Conservation (phyloP, 2,888 invertebrate species). For the Ectropis crepuscularia region DNA sequence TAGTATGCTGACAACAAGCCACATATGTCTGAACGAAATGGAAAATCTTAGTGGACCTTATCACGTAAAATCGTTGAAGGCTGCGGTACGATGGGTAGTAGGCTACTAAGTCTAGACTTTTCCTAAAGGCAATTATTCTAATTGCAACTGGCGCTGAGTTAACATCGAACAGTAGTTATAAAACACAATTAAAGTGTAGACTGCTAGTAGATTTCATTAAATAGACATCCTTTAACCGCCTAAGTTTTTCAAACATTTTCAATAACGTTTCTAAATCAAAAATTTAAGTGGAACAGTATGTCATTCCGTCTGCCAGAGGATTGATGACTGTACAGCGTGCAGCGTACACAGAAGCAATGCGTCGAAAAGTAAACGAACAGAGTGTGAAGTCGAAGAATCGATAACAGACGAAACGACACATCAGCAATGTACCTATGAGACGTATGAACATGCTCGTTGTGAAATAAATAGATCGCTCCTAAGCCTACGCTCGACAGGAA, state of each 20-base stretch:
- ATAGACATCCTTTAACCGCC: too few species aligned
- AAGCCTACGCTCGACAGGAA: slow-evolving; percentile 48
- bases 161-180: not conserved
- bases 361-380: slow-evolving; percentile 4
- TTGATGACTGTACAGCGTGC: too few species aligned
- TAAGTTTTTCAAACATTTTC: not conserved
- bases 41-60: slow-evolving; percentile 12
- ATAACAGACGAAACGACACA: slow-evolving; percentile 41
- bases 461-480: slow-evolving; percentile 47
- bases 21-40: slow-evolving; percentile 13
- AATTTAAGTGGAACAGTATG: too few species aligned
- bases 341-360: too few species aligned
- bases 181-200: not conserved
- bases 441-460: slow-evolving; percentile 42
- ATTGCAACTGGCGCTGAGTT: slow-evolving; percentile 31
- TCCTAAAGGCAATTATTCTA: slow-evolving; percentile 31
- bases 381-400: slow-evolving; percentile 28
- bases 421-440: slow-evolving; percentile 38
- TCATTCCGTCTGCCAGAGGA: too few species aligned
- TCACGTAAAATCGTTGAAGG: slow-evolving; percentile 27
- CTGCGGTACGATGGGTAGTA: slow-evolving; percentile 18
- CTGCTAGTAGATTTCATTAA: not conserved
- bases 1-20: not conserved
- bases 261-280: too few species aligned
- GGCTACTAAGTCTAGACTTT: slow-evolving; percentile 20